Conservation (phyloP, 2,888 invertebrate genomes). For the Cheilosia impressa region DNA sequence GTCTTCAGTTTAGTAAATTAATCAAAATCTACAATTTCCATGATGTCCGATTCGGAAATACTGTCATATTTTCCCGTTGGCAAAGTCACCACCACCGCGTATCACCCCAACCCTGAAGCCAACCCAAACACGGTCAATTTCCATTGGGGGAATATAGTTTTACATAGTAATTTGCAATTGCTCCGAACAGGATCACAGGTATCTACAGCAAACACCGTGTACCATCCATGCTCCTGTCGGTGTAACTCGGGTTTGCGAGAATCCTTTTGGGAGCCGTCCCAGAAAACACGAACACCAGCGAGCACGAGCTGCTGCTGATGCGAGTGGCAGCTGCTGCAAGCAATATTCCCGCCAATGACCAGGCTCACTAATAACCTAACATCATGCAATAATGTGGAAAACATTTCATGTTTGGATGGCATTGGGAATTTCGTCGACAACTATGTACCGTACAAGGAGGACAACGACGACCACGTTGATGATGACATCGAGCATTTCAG, state of each 20-base stretch:
- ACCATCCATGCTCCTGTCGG: background rate
- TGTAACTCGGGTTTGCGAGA: conserved; percentile 58
- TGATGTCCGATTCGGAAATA: conserved; percentile 10
- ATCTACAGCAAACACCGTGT: conserved; percentile 7
- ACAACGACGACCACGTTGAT: conserved; percentile 41
- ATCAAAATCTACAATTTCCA: conserved; percentile 29
- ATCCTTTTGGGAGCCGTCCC: conserved; percentile 67
- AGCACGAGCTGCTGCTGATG: background rate
- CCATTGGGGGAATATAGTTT: conserved; percentile 64
- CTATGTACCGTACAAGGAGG: conserved; percentile 9
- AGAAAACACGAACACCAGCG: conserved; percentile 48
- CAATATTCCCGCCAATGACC: conserved; percentile 61
- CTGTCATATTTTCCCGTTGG: conserved; percentile 1
- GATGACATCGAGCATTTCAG: conserved; percentile 58
- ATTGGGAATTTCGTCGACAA: conserved; percentile 65
- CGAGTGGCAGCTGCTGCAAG: conserved; percentile 53
- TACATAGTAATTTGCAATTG: conserved; percentile 65
- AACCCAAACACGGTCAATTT: conserved; percentile 67
- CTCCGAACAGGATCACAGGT: conserved; percentile 24
- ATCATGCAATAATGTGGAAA: conserved; percentile 76
- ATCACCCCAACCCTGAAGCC: conserved; percentile 21
- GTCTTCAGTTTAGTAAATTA: background rate
- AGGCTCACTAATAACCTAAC: conserved; percentile 74
- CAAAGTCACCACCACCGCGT: conserved; percentile 6
- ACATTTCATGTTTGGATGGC: conserved; percentile 76